Evolutionary conservation across 1,140 invertebrate genomes (phyloP).

Genomic region (Eueides isabella): DNA sequence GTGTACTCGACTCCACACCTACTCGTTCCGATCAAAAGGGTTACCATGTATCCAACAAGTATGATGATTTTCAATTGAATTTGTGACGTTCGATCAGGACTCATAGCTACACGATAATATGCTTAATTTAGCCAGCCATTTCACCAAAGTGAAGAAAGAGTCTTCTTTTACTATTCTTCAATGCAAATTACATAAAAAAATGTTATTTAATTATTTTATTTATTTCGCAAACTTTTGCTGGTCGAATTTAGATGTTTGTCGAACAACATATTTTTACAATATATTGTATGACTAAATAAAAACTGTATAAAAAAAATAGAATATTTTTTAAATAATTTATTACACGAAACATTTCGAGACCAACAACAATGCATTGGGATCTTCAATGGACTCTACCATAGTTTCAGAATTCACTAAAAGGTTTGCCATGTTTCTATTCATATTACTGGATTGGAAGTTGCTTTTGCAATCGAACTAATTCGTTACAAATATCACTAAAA

Average conservation of each 20-base stretch:
- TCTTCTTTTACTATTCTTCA: neutral
- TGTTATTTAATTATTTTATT: too few species aligned
- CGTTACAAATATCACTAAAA: neutral
- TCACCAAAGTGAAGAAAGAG: neutral
- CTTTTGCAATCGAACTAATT: neutral
- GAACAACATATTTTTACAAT: too few species aligned
- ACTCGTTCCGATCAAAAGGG: conserved; percentile 58
- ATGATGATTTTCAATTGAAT: conserved; percentile 77
- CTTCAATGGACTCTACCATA: conserved; percentile 57
- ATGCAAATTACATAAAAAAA: too few species aligned
- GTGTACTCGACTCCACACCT: conserved; percentile 19
- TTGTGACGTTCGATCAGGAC: conserved; percentile 68
- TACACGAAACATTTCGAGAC: conserved; percentile 43
- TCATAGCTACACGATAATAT: conserved; percentile 69
- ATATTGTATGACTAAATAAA: neutral
- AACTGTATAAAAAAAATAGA: neutral
- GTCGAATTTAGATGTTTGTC: too few species aligned
- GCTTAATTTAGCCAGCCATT: conserved; percentile 61
- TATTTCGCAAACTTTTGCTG: too few species aligned
- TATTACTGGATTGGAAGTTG: conserved; percentile 41
- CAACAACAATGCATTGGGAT: conserved; percentile 41
- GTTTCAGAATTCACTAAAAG: conserved; percentile 68
- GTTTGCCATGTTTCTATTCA: conserved; percentile 73
- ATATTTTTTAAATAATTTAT: too few species aligned
- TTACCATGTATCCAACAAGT: conserved; percentile 69